phyloP scores from a whole-genome alignment of 2,888 invertebrate species.

The Spisula solida region DNA sequence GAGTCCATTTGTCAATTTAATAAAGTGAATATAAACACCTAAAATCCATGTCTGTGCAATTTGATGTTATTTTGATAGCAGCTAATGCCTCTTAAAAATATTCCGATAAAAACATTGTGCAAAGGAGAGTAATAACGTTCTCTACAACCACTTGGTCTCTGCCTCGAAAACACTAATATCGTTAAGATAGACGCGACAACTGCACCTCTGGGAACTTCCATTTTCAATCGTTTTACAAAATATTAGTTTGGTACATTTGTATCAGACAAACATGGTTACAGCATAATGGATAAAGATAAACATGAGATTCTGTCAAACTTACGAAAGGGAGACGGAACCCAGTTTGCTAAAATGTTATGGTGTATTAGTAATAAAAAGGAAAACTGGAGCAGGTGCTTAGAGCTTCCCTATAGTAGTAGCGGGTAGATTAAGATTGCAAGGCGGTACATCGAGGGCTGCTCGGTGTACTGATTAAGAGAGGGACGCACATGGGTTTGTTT shows the following conservation, averaged over 20 bases:
- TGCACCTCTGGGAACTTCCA: neutral
- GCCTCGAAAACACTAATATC: neutral
- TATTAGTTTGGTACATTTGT: neutral
- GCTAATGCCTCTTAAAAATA: neutral
- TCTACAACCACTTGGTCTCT: neutral
- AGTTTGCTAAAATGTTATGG: no score
- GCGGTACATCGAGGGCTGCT: no score
- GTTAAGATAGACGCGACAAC: neutral
- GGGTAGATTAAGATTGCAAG: no score
- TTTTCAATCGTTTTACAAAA: neutral
- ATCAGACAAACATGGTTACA: neutral
- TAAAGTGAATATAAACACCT: neutral
- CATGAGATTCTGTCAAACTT: neutral
- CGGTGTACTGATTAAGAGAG: no score
- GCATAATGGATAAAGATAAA: neutral
- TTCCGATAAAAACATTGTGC: neutral
- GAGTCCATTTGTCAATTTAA: neutral
- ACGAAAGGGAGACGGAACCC: no score
- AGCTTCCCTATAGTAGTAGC: no score
- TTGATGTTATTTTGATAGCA: neutral
- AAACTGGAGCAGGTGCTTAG: no score
- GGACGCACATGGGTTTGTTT: no score
- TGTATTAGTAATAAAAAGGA: no score
- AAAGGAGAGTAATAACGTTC: neutral
- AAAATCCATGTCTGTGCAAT: neutral